Conservation (phyloP, 2,797 vertebrate species). For the Neostethus bicornis region DNA sequence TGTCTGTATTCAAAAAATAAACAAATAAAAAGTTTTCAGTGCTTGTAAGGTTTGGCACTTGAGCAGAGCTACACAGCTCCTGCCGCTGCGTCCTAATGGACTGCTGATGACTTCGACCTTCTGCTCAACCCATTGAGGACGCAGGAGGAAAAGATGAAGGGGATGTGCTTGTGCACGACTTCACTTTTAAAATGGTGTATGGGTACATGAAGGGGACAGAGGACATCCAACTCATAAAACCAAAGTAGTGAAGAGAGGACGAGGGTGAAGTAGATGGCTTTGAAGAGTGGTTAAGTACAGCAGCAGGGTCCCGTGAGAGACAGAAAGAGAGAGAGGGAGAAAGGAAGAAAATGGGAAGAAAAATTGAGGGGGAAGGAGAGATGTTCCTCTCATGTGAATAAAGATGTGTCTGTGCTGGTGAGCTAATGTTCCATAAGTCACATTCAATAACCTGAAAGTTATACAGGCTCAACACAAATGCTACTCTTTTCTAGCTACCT, state of each 20-base stretch:
- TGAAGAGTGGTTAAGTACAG: constrained; percentile 65
- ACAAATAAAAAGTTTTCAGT: neutral
- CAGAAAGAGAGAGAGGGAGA: constrained; percentile 29
- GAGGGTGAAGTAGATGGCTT: constrained; percentile 55
- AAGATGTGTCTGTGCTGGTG: constrained; percentile 51
- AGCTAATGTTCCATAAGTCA: constrained; percentile 64
- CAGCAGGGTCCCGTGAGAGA: constrained; percentile 63
- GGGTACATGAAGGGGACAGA: constrained; percentile 67
- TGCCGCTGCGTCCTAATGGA: constrained; percentile 70
- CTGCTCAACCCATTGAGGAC: constrained; percentile 66
- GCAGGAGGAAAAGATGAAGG: constrained; percentile 1
- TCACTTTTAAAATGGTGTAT: constrained; percentile 58
- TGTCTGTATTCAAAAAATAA: constrained; percentile 16
- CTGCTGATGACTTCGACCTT: constrained; percentile 78
- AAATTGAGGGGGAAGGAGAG: constrained; percentile 38
- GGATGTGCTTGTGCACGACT: constrained; percentile 30
- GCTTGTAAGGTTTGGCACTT: constrained; percentile 37
- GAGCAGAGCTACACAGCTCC: constrained; percentile 54
- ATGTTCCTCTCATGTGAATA: constrained; percentile 49
- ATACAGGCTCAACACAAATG: constrained; percentile 40
- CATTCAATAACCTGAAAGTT: constrained; percentile 44
- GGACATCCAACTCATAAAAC: constrained; percentile 73
- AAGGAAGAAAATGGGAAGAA: constrained; percentile 27
- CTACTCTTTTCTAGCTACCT: constrained; percentile 14
- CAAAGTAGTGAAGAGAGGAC: constrained; percentile 62